Evolutionary conservation across 2,797 vertebrate species (phyloP).

Genomic region (Moxostoma hubbsi): DNA sequence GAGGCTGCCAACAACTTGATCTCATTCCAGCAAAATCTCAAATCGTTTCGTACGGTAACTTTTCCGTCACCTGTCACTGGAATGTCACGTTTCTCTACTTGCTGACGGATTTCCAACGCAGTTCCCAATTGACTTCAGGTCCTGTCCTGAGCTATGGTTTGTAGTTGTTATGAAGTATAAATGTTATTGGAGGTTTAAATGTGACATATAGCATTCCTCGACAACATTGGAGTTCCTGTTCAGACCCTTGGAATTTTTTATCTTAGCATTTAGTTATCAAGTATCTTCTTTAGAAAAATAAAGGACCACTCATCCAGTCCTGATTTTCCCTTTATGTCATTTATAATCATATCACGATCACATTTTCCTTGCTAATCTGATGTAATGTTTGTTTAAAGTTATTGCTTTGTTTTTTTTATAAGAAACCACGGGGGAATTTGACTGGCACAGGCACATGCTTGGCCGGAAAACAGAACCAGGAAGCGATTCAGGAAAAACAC

Average conservation of each 20-base stretch:
- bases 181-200: not conserved
- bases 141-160: no score
- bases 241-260: not conserved
- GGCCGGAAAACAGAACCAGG: not conserved
- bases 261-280: not conserved
- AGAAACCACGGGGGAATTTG: not conserved
- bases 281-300: not conserved
- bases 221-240: not conserved
- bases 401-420: not conserved
- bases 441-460: no score
- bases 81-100: not conserved
- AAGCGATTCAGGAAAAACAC: constrained; percentile 21
- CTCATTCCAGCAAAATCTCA: not conserved
- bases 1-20: not conserved
- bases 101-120: not conserved
- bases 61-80: not conserved
- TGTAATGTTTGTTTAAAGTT: constrained; percentile 9
- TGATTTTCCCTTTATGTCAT: no score
- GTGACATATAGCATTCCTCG: not conserved
- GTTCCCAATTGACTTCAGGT: not conserved
- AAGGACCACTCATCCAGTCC: not conserved
- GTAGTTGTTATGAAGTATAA: not conserved
- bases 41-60: not conserved
- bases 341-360: not conserved
- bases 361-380: not conserved